Base-by-base conservation (phyloP, 2,113 vertebrate genomes). In the Hepsetus odoe region DNA sequence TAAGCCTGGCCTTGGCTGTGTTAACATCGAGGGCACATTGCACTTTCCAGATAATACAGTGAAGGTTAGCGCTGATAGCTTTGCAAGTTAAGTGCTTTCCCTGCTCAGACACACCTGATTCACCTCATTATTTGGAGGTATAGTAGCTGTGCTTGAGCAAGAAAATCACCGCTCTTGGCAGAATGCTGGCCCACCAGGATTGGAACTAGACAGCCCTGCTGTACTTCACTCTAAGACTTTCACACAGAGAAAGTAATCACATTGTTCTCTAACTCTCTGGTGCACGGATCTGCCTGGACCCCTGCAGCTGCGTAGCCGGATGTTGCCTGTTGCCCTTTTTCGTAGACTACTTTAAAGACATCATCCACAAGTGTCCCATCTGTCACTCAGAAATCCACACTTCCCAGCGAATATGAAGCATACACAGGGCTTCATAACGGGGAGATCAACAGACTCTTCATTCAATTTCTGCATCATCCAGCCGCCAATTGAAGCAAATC, bases 281-380 rank as follows among this genome's bases (percentile, higher is more conserved):
- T 49, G 26, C 14, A 32, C 24, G 18, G n/a, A 18, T 16, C n/a
- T 18, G 4, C 12, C 33, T 53, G 65, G 55, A 35, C 64, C 28
- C 26, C 32, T 10, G 5, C 88, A 98, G 96, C 71, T 95, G 95
- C 64, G 0, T 93, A 0, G 82, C 44, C 0, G 95, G 96, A 72
- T 96, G 96, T 87, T 98, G 96, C 83, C 86, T 97, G 75, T 85
- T 97, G 81, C 96, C 96, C 0, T 96, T 98, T 87, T 94, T 84
- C 9, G 30, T 92, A 38, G 88, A 93, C 0, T 82, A 86, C 6
- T 73, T 95, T 1, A 94, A 89, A 82, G 91, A 94, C 13, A 89
- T 95, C 83, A 79, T 89, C 40, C 96, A 97, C 83, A 83, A 5
- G 12, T 98, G 96, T 79, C 94, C 96, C 0, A 88, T 83, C 46